Evolutionary conservation across 2,888 invertebrate genomes (phyloP).

Genomic region (Mesorhabditis belari): DNA sequence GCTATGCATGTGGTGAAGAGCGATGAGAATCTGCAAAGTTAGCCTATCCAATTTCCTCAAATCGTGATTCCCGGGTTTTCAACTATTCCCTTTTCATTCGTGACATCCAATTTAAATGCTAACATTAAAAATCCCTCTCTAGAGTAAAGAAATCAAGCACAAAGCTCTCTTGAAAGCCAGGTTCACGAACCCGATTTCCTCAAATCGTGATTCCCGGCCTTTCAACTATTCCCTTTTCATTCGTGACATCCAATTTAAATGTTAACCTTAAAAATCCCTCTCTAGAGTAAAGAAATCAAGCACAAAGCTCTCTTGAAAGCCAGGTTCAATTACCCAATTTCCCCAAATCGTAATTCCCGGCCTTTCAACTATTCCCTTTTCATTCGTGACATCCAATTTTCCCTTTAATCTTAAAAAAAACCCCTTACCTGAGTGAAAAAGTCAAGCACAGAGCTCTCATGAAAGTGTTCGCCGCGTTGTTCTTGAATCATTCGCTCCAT

Average conservation of each 20-base stretch:
- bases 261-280: neutral
- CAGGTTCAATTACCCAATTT: no score
- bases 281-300: conserved; percentile 45
- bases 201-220: no score
- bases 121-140: conserved; percentile 6
- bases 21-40: conserved; percentile 69
- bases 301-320: neutral
- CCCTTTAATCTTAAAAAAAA: neutral
- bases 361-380: no score
- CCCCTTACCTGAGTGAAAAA: conserved; percentile 42
- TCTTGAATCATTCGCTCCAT: conserved; percentile 53
- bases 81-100: no score
- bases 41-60: no score
- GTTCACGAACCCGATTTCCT: no score
- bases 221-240: no score
- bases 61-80: no score
- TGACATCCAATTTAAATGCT: no score
- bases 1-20: conserved; percentile 73
- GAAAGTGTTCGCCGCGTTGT: conserved; percentile 61
- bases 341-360: no score
- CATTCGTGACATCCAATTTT: no score
- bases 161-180: neutral
- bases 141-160: conserved; percentile 43
- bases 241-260: no score
- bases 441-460: conserved; percentile 60